Percentiles rank a stretch among this genome's conserved stretches.
Evolutionary conservation across 2,888 invertebrate species (phyloP).

Genomic region (Epirrita christyi): DNA sequence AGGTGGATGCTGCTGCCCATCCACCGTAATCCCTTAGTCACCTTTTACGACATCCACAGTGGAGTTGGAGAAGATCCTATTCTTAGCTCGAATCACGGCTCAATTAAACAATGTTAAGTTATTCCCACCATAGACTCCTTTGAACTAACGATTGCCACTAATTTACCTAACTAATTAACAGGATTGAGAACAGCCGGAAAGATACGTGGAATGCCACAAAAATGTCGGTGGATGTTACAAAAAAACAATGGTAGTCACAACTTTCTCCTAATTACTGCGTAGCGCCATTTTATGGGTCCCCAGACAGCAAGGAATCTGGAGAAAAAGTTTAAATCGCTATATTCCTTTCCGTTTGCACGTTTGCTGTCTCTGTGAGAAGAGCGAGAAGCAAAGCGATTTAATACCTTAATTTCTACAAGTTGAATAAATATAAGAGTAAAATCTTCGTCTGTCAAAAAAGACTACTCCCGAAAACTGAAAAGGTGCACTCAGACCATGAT

Average conservation of each 20-base stretch:
- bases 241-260: slow-evolving; percentile 45
- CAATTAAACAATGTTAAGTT: not conserved
- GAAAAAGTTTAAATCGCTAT: slow-evolving; percentile 40
- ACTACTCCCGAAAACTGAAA: too few species aligned
- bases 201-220: slow-evolving; percentile 30
- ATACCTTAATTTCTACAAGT: too few species aligned
- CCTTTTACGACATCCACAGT: too few species aligned
- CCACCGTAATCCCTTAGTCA: too few species aligned
- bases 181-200: slow-evolving; percentile 23
- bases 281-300: slow-evolving; percentile 44
- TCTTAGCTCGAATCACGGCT: too few species aligned
- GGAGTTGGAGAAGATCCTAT: too few species aligned
- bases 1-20: too few species aligned
- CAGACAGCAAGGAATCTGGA: slow-evolving; percentile 37
- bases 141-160: slow-evolving; percentile 35
- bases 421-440: too few species aligned
- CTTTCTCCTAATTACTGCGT: slow-evolving; percentile 44
- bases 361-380: slow-evolving; percentile 16
- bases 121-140: slow-evolving; percentile 25
- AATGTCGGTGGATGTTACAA: slow-evolving; percentile 30
- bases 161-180: slow-evolving; percentile 41
- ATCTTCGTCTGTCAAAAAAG: too few species aligned
- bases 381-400: slow-evolving; percentile 26
- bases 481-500: too few species aligned
- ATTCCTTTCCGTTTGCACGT: slow-evolving; percentile 30